Evolutionary conservation across 2,888 invertebrate genomes (phyloP).

Genomic region (Zhengitettix transpicula): DNA sequence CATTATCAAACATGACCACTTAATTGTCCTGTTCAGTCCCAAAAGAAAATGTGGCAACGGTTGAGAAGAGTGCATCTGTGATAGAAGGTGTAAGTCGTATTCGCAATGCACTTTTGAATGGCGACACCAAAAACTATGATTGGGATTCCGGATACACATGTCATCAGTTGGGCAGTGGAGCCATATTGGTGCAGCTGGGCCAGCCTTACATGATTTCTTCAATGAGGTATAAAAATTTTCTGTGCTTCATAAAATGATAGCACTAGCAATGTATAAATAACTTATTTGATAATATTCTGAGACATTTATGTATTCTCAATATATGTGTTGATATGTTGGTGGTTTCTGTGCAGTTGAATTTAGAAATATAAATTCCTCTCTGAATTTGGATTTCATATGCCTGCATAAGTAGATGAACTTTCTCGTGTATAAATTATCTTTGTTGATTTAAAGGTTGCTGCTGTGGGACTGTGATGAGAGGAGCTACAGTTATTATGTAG

Average conservation of each 20-base stretch:
- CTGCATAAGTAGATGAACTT: no score
- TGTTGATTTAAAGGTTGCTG: constrained; percentile 40
- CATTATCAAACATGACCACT: no score
- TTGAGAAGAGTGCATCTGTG: constrained; percentile 78
- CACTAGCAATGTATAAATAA: not conserved
- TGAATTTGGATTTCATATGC: no score
- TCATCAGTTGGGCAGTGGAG: constrained; percentile 87
- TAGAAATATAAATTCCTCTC: no score
- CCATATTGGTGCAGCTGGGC: constrained; percentile 85
- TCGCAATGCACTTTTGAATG: constrained; percentile 88
- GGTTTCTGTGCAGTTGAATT: no score
- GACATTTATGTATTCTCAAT: not conserved
- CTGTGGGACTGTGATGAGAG: constrained; percentile 96
- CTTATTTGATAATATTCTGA: not conserved
- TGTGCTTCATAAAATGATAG: not conserved
- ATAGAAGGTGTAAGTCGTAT: constrained; percentile 90
- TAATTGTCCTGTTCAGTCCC: constrained; percentile 41
- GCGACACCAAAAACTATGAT: constrained; percentile 87
- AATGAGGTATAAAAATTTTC: constrained; percentile 40
- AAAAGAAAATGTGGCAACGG: constrained; percentile 78
- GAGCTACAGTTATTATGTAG: constrained; percentile 89
- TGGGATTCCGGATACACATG: constrained; percentile 99
- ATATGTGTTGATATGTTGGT: no score
- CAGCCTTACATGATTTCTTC: constrained; percentile 90
- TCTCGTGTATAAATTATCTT: not conserved